These are phyloP conservation scores for Cataglyphis albicans DNA, from an alignment of 2,888 invertebrate genomes.

Conservation along the genomic window DNA sequence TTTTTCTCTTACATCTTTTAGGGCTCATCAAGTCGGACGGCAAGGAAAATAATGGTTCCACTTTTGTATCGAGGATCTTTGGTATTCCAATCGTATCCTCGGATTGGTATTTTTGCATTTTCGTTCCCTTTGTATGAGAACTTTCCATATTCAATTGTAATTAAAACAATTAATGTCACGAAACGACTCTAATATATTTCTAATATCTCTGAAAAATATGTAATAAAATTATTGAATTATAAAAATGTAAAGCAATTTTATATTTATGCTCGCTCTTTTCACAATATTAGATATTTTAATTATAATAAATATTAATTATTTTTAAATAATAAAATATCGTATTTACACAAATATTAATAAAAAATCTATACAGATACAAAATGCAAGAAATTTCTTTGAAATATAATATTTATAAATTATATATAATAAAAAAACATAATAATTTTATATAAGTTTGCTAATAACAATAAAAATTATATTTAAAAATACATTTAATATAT, in stretches of 20 bases:
- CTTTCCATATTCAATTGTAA: conserved; percentile 32
- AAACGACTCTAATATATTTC: not conserved
- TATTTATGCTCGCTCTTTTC: not conserved
- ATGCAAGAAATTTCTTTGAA: not conserved
- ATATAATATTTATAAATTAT: not conserved
- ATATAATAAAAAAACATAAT: not conserved
- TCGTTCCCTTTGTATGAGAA: not conserved
- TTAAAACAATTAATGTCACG: not conserved
- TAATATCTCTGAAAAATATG: conserved; percentile 22
- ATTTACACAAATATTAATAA: not conserved
- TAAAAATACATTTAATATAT: too few relatives aligned
- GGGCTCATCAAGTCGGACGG: conserved; percentile 87
- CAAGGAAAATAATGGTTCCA: conserved; percentile 88
- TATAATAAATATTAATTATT: not conserved
- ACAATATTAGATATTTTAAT: not conserved
- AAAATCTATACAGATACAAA: not conserved
- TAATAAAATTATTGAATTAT: not conserved
- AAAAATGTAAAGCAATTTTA: not conserved
- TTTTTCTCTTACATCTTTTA: conserved; percentile 29
- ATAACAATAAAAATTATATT: not conserved
- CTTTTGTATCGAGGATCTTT: conserved; percentile 74
- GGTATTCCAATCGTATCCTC: not conserved
- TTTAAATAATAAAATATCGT: not conserved
- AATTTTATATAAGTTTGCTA: not conserved
- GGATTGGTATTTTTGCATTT: conserved; percentile 6